Evolutionary conservation across 2,888 invertebrate genomes (phyloP), one percentile per base, ranked within the genome.

Genomic region (Caenorhabditis macrosperma): DNA sequence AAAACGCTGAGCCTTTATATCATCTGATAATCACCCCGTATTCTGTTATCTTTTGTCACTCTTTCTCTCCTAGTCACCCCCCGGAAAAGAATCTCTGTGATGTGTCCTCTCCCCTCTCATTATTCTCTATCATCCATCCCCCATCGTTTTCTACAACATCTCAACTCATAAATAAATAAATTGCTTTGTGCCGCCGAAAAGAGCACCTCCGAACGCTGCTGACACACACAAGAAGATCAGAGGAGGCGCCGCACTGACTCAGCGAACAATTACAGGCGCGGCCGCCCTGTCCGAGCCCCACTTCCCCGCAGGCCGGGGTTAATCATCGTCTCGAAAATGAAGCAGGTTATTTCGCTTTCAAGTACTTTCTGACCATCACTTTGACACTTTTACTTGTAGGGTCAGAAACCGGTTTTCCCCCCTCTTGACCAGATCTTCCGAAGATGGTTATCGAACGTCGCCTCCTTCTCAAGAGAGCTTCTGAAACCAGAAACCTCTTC

Each of bases 211-310:
- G n/a, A n/a, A n/a, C n/a, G n/a, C n/a, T n/a, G n/a, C 7, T 28
- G 20, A 30, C 30, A 54, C 54, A 54, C 28, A n/a, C 12, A 54
- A 44, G 44, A 35, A 57, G 57, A 57, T 57, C 57, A 15, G 48
- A 46, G 17, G 33, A 33, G 41, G 48, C 33, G 61, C 61, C 61
- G 61, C 61, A 48, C 30, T 61, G 61, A 61, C 30, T 61, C 61
- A 61, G 61, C 46, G 46, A 48, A 61, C 61, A 61, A 61, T 61
- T 48, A 60, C n/a, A 60, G 26, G n/a, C 24, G 22, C 24, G 2
- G 15, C 38, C 38, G 38, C 12, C 44, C 12, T 9, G 12, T 15
- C 38, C 38, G 44, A 44, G n/a, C n/a, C n/a, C n/a, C n/a, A 44
- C n/a, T 44, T n/a, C 5, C 44, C n/a, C 4, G 9, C 44, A 3